Base-by-base conservation (phyloP, 2,797 vertebrate genomes). In the Argyrosomus regius region DNA sequence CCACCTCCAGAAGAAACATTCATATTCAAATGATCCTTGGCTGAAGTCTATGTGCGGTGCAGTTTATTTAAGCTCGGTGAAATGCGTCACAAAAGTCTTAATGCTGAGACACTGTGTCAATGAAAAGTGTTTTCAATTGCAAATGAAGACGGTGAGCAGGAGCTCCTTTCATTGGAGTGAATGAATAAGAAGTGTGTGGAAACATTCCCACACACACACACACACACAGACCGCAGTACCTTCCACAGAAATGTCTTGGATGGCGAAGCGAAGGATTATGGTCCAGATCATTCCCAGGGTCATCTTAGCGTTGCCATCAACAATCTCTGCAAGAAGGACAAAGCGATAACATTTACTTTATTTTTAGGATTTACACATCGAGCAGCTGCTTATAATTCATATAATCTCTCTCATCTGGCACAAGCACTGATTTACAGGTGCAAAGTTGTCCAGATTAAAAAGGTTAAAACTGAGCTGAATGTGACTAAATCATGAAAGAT, bases 241-340 rank as follows among this genome's bases (percentile, higher is more conserved):
- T 92, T 99, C 98, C 83, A 99, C 98, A 10, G 98, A 99, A 94
- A 99, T 99, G 93, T 99, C 98, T 89, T 99, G 98, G 93, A 99
- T 99, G 91, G 98, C 98, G 72, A 99, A 99, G 90, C 98, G 98
- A 73, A 99, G 98, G 91, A 99, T 99, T 91, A 99, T 99, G 90
- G 98, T 99, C 98, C 98, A 99, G 94, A 99, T 99, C 98, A 99
- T 99, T 94, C 98, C 98, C 92, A 99, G 95, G 59, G 98, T 99
- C 98, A 99, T 99, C 89, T 99, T 99, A 78, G 96, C 97, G 1
- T 99, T 99, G 46, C 98, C 98, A 62, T 99, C 98, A 82, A 99
- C 98, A 0, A 99, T 99, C 95, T 99, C 98, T 99, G 93, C 61
- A 79, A 61, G 35, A 67, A 22, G 35, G 9, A 22, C 16, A 57